phyloP scores from a whole-genome alignment of 35 echinoderm and acorn worm species.

The Ophioderma brevispina region DNA sequence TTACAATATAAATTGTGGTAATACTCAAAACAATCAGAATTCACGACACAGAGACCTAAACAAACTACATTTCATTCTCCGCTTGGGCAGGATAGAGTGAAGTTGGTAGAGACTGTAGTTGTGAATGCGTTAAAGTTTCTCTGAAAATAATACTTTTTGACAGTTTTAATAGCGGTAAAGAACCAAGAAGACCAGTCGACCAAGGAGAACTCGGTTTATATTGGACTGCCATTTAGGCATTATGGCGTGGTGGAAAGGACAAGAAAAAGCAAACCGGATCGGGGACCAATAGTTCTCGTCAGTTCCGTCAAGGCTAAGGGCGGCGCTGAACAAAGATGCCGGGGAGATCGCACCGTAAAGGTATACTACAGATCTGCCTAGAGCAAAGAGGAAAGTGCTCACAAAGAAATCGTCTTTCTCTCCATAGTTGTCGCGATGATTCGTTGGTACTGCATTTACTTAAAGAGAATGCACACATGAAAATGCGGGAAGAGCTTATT shows the following conservation, averaged over 20 bases:
- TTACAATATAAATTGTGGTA: too few relatives aligned
- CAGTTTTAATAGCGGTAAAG: too few relatives aligned
- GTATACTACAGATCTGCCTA: not conserved
- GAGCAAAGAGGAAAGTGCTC: not conserved
- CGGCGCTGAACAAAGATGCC: not conserved
- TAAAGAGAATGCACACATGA: not conserved
- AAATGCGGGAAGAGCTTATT: not conserved
- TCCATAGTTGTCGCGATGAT: constrained; percentile 21
- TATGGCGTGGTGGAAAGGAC: not conserved
- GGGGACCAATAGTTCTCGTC: not conserved
- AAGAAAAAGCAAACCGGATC: not conserved
- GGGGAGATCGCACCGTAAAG: not conserved
- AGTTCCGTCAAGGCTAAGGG: not conserved
- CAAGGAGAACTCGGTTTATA: not conserved
- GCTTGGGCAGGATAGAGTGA: not conserved
- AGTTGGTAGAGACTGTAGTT: not conserved
- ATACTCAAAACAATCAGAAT: not conserved
- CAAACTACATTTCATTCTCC: not conserved
- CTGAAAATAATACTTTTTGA: not conserved
- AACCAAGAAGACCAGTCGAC: too few relatives aligned
- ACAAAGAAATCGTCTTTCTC: not conserved
- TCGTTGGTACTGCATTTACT: not conserved
- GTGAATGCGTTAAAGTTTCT: not conserved
- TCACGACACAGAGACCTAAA: not conserved
- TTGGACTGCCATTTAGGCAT: not conserved